Base-by-base conservation (phyloP, 2,888 invertebrate genomes). In the Spodoptera exigua region DNA sequence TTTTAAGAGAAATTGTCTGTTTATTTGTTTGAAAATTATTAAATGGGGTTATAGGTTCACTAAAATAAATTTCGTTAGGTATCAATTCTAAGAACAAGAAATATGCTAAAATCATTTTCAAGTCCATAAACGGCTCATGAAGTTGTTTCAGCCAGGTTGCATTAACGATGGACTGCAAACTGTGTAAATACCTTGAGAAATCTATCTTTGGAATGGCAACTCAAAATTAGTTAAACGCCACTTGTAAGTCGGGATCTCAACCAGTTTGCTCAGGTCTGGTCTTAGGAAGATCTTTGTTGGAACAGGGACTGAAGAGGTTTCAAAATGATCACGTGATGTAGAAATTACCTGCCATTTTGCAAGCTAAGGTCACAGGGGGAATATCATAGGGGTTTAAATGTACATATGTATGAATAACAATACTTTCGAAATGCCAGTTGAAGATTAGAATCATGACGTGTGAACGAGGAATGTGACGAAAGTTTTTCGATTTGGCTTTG, bases 261-360 rank as follows among this genome's bases (percentile, higher is more conserved):
- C 37, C 16, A 74, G 66, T 74, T 73, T 76, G 55, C 36, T 45
- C 65, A 65, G 66, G 43, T 66, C 53, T 69, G 64, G 67, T 52
- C 51, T 37, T 54, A 49, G 16, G 5, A 59, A 65, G 70, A 74
- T 72, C 73, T 74, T 49, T 81, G 80, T 84, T 80, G 75, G 69
- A 68, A 69, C 75, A 79, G 72, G 54, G 51, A 60, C 49, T 52
- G 67, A 76, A 27, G 78, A 80, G 76, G 78, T 79, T 74, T 62
- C 53, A 69, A 79, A 61, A 74, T 84, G 84, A 89, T 87, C 83
- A 76, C 48, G 80, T 83, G 85, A 87, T 80, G 76, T 73, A 78
- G 46, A 37, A 37, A 27, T 16, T 48, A 17, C 18, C n/a, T 41
- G 14, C 4, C 34, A 54, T 32, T 59, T 51, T 32, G 39, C 10